Conservation (phyloP, 1,140 invertebrate genomes). For the Chironomus striatipennis region DNA sequence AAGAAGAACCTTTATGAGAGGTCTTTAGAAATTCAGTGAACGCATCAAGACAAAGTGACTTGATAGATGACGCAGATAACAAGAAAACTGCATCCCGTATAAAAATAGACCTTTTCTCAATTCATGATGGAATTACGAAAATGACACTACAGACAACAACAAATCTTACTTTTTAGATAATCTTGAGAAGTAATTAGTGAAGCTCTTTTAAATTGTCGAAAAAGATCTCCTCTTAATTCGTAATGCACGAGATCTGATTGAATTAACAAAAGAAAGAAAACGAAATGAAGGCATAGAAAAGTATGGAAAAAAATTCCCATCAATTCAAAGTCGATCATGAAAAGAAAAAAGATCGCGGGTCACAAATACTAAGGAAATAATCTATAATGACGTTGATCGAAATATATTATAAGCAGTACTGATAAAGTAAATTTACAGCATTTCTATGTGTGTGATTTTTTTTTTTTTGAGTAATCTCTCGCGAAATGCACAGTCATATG, state of each 20-base stretch:
- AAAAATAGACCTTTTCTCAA: too few relatives aligned
- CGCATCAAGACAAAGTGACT: too few relatives aligned
- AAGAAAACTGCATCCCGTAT: too few relatives aligned
- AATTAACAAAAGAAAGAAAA: not conserved
- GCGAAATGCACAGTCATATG: not conserved
- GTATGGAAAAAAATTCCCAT: not conserved
- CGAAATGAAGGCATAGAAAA: not conserved
- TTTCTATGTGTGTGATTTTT: not conserved
- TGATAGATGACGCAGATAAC: too few relatives aligned
- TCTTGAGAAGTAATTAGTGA: not conserved
- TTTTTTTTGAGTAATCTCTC: not conserved
- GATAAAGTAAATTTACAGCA: too few relatives aligned
- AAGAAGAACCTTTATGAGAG: too few relatives aligned
- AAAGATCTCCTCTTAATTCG: not conserved
- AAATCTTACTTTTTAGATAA: not conserved
- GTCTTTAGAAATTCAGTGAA: too few relatives aligned
- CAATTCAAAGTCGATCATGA: not conserved
- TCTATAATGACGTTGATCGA: too few relatives aligned
- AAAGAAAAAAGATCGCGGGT: not conserved
- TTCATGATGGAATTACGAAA: too few relatives aligned
- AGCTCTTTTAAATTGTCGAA: not conserved
- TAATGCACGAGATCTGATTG: slow-evolving; percentile 12
- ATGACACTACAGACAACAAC: not conserved
- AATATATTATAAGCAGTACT: too few relatives aligned
- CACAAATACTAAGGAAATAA: not conserved